These are phyloP conservation scores for Peromyscus leucopus DNA, from an alignment of 2,113 vertebrate species.

Conservation along the genomic window DNA sequence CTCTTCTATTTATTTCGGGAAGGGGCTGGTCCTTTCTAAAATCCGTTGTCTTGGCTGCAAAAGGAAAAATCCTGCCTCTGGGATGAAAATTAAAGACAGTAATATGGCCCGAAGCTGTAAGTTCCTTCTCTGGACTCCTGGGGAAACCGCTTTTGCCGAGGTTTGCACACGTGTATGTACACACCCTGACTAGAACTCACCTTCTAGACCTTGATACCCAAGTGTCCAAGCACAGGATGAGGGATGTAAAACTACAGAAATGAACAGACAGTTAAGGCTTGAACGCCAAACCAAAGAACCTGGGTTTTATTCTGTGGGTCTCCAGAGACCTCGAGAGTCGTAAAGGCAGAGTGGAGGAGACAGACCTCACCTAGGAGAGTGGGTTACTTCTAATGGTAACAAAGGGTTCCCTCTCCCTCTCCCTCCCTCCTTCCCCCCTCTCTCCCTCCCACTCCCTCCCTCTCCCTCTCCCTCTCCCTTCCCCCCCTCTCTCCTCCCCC, in stretches of 20 bases:
- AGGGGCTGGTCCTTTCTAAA: neutral
- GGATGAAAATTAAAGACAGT: neutral
- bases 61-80: neutral
- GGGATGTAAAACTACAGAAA: neutral
- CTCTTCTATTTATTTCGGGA: conserved; percentile 31
- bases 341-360: neutral
- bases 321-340: neutral
- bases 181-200: neutral
- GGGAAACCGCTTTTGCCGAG: neutral
- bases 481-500: too few species aligned
- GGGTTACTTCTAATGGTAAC: neutral
- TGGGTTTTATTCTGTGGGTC: neutral
- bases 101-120: neutral
- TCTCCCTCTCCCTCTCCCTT: too few species aligned
- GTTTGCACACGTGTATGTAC: neutral
- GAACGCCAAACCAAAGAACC: neutral
- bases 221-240: neutral
- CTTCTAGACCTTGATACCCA: neutral
- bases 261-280: neutral
- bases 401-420: too few species aligned
- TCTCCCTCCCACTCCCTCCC: too few species aligned
- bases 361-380: neutral
- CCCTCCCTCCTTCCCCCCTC: too few species aligned
- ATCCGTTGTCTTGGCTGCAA: neutral
- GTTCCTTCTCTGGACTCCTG: neutral